phyloP scores from a whole-genome alignment of 2,888 invertebrate genomes.

The Diplazon laetatorius region DNA sequence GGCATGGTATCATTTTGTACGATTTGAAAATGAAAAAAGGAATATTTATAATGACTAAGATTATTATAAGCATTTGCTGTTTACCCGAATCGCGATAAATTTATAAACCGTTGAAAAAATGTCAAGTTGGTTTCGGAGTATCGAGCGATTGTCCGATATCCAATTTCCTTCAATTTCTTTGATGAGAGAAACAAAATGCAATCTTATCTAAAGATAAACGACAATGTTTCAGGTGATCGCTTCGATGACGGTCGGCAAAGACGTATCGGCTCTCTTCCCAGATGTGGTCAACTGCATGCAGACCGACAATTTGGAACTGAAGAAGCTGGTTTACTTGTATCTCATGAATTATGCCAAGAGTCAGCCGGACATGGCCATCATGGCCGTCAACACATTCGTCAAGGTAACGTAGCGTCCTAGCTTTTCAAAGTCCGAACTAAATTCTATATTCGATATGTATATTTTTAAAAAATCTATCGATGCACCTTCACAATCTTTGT shows the following conservation, averaged over 20 bases:
- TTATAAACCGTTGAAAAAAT: too few species aligned
- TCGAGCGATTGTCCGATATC: too few species aligned
- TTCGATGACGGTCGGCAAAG: constrained; percentile 99
- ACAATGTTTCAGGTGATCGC: constrained; percentile 93
- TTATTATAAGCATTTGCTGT: too few species aligned
- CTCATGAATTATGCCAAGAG: constrained; percentile 99
- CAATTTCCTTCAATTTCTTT: too few species aligned
- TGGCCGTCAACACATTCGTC: constrained; percentile 99
- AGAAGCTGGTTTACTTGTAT: constrained; percentile 99
- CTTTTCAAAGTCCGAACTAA: constrained; percentile 55
- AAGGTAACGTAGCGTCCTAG: constrained; percentile 87
- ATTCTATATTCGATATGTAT: constrained; percentile 65
- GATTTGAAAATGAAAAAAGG: too few species aligned
- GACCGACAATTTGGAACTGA: constrained; percentile 99
- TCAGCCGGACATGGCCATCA: constrained; percentile 99
- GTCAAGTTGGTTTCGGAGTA: too few species aligned
- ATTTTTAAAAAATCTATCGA: constrained; percentile 58
- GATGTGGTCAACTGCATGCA: constrained; percentile 99
- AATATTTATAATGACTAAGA: too few species aligned
- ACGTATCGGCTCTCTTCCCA: constrained; percentile 98
- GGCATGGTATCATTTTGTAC: too few species aligned
- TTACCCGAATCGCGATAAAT: too few species aligned
- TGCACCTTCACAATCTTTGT: constrained; percentile 68
- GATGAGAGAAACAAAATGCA: too few species aligned
- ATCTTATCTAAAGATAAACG: too few species aligned